These are phyloP conservation scores for Drosophila seguyi DNA, from an alignment of 1,140 invertebrate species.

Conservation along the genomic window DNA sequence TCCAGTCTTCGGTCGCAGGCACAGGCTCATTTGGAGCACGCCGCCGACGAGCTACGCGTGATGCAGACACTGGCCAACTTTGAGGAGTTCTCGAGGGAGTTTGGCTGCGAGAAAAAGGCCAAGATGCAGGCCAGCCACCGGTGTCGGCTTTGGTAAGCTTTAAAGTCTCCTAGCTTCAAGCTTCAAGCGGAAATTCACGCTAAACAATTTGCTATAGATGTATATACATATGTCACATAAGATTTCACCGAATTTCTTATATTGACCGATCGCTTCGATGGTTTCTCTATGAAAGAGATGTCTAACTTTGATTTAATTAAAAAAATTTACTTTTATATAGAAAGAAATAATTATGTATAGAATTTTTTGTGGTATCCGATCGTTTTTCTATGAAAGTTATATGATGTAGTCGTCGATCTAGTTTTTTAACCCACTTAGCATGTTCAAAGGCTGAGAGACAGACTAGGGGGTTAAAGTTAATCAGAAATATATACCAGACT, in stretches of 20 bases:
- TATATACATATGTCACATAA: too few relatives aligned
- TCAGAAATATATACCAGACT: neutral
- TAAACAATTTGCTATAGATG: too few relatives aligned
- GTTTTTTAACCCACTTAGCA: too few relatives aligned
- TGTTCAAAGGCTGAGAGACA: too few relatives aligned
- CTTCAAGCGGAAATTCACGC: neutral
- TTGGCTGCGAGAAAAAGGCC: constrained; percentile 89
- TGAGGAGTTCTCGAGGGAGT: constrained; percentile 91
- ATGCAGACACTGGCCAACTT: constrained; percentile 94
- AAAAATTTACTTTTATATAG: too few relatives aligned
- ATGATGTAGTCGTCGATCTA: too few relatives aligned
- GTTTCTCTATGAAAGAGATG: neutral
- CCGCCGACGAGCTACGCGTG: constrained; percentile 92
- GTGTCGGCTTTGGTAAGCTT: constrained; percentile 93
- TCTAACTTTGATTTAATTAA: too few relatives aligned
- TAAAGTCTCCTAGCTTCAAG: too few relatives aligned
- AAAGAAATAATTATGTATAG: too few relatives aligned
- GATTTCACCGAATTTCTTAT: too few relatives aligned
- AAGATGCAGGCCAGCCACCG: constrained; percentile 94
- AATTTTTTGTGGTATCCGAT: too few relatives aligned
- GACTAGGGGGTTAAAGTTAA: neutral
- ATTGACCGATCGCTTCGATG: neutral
- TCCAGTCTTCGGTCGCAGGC: constrained; percentile 91
- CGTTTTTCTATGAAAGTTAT: too few relatives aligned
- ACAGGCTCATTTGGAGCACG: constrained; percentile 90